These are phyloP conservation scores for Gibbula magus DNA, from an alignment of 2,888 invertebrate genomes.

Conservation along the genomic window DNA sequence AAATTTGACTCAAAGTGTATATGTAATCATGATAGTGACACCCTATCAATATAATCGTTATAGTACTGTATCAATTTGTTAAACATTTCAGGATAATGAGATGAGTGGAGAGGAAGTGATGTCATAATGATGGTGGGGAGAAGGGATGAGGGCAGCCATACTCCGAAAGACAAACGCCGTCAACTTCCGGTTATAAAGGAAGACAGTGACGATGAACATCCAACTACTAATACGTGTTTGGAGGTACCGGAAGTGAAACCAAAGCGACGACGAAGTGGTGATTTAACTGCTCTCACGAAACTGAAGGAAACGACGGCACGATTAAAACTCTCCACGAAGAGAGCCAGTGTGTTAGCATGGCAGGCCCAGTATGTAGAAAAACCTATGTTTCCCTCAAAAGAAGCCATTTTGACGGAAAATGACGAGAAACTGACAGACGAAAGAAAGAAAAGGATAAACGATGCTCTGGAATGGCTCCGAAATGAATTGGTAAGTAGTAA, in stretches of 20 bases:
- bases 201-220: slow-evolving; percentile 26
- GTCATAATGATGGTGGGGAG: slow-evolving; percentile 28
- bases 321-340: slow-evolving; percentile 36
- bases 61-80: too few species aligned
- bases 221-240: not conserved
- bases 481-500: slow-evolving; percentile 62
- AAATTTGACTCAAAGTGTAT: too few species aligned
- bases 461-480: slow-evolving; percentile 59
- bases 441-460: slow-evolving; percentile 57
- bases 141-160: slow-evolving; percentile 29
- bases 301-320: slow-evolving; percentile 36
- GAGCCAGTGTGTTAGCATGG: slow-evolving; percentile 40
- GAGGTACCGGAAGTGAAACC: not conserved
- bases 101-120: not conserved
- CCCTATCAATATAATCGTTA: too few species aligned
- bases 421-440: slow-evolving; percentile 55
- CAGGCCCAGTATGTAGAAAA: slow-evolving; percentile 32
- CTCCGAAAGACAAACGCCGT: slow-evolving; percentile 30
- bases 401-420: not conserved
- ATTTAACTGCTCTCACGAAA: slow-evolving; percentile 20
- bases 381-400: slow-evolving; percentile 22
- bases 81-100: not conserved
- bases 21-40: too few species aligned
- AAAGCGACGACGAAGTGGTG: not conserved
- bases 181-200: slow-evolving; percentile 36